Percentiles rank a stretch among this genome's conserved stretches.
Evolutionary conservation across 2,888 invertebrate genomes (phyloP).

Genomic region (Caenorhabditis becei): DNA sequence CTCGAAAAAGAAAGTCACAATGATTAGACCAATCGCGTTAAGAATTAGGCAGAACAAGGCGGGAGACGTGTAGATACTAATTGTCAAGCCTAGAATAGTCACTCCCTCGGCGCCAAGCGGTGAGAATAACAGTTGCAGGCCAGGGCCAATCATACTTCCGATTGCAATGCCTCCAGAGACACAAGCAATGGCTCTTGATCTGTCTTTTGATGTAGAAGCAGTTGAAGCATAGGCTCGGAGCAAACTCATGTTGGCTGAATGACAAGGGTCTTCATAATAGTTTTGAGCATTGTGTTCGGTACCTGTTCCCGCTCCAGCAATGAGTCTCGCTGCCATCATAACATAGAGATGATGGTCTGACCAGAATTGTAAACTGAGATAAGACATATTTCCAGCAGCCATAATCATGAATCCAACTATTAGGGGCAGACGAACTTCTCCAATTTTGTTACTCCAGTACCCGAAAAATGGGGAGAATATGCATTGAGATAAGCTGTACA

Average conservation of each 20-base stretch:
- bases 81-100: constrained; percentile 47
- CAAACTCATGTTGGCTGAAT: constrained; percentile 68
- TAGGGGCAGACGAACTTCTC: constrained; percentile 63
- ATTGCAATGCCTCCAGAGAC: constrained; percentile 73
- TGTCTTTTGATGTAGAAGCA: constrained; percentile 67
- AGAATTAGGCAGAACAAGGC: constrained; percentile 62
- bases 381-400: constrained; percentile 67
- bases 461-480: constrained; percentile 65
- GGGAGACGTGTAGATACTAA: constrained; percentile 71
- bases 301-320: constrained; percentile 69
- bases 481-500: constrained; percentile 67
- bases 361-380: constrained; percentile 62
- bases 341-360: constrained; percentile 52
- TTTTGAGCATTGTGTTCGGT: not conserved
- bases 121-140: constrained; percentile 68
- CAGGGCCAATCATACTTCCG: constrained; percentile 71
- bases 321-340: constrained; percentile 65
- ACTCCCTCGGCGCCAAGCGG: constrained; percentile 67
- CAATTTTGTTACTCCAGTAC: constrained; percentile 66
- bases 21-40: constrained; percentile 58
- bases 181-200: constrained; percentile 67
- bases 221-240: constrained; percentile 69
- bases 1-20: constrained; percentile 64
- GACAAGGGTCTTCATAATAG: not conserved
- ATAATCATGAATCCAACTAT: constrained; percentile 65